Evolutionary conservation across 2,888 invertebrate species (phyloP), one percentile per base, ranked within the genome.

Genomic region (Villa cingulata): DNA sequence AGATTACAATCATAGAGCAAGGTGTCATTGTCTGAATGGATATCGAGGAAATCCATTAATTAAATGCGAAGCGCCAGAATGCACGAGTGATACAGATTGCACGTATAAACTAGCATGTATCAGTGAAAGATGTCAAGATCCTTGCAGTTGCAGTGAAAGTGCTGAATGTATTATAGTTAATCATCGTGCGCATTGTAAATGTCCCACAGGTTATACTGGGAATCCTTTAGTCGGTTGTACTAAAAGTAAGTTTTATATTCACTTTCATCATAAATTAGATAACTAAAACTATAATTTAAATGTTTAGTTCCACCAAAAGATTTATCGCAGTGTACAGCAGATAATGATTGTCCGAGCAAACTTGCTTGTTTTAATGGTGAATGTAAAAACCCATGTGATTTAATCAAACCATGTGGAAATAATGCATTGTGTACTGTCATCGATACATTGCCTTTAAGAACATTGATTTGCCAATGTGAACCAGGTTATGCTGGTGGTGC

Each of bases 391-490:
- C 89, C 90, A 0, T 91, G 91, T 63, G 63, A 70, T 7, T 77
- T 81, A 50, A 83, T 82, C 2, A 76, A 77, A 60, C 87, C 90
- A 0, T 91, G 89, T 60, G 88, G 88, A 16, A 63, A 72, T 36
- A 81, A 84, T 61, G 88, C 91, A 1, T 76, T 82, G 55, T 92
- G 92, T 63, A 77, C 81, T 10, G 90, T 91, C 12, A 81, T 88
- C 20, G 85, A 90, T 60, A 87, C 88, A 0, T 69, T 90, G 53
- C 91, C 91, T 7, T 75, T 88, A 69, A 77, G 90, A 56, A 88
- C 89, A 9, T 86, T 91, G 78, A 80, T 86, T 50, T 91, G 91
- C 64, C 80, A 85, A 61, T 92, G 91, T 62, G 76, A 84, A 52
- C 80, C 80, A 50, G 88, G 88, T 52, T 84, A 80, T 58, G 75